A percentile compares a stretch with the other conserved stretches of the same genome.
Conservation (phyloP, 2,888 invertebrate genomes). For the Polydrusus cervinus region DNA sequence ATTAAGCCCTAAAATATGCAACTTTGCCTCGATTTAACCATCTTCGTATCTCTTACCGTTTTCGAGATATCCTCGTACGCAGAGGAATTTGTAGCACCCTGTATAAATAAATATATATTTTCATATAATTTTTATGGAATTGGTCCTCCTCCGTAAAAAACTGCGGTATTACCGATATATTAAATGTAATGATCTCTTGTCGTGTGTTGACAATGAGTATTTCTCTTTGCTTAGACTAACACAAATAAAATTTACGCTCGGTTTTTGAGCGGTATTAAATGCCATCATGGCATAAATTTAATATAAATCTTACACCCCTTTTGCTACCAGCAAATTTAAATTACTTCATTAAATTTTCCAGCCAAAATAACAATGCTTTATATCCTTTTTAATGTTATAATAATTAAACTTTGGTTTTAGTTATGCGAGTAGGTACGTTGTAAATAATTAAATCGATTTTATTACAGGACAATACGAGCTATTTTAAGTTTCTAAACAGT, state of each 20-base stretch:
- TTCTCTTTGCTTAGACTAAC: not conserved
- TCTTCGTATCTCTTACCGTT: too few species aligned
- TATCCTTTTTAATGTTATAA: constrained; percentile 7
- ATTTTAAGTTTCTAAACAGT: too few species aligned
- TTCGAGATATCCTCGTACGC: too few species aligned
- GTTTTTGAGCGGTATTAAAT: not conserved
- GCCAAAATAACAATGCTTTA: constrained; percentile 14
- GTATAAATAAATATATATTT: too few species aligned
- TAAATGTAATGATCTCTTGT: too few species aligned
- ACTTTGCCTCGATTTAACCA: too few species aligned
- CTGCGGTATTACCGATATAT: too few species aligned
- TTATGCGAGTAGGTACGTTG: not conserved
- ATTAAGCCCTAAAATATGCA: too few species aligned
- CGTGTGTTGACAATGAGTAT: not conserved
- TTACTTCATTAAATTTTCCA: constrained; percentile 4
- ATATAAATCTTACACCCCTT: constrained; percentile 12
- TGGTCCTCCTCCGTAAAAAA: too few species aligned
- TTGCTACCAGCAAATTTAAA: constrained; percentile 10
- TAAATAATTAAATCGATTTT: not conserved
- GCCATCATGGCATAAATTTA: not conserved
- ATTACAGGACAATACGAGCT: not conserved
- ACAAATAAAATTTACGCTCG: not conserved
- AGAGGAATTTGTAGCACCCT: too few species aligned
- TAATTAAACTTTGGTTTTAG: constrained; percentile 5
- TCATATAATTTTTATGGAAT: too few species aligned